Evolutionary conservation across 2,797 vertebrate genomes (phyloP).

Genomic region (Vireo griseus): DNA sequence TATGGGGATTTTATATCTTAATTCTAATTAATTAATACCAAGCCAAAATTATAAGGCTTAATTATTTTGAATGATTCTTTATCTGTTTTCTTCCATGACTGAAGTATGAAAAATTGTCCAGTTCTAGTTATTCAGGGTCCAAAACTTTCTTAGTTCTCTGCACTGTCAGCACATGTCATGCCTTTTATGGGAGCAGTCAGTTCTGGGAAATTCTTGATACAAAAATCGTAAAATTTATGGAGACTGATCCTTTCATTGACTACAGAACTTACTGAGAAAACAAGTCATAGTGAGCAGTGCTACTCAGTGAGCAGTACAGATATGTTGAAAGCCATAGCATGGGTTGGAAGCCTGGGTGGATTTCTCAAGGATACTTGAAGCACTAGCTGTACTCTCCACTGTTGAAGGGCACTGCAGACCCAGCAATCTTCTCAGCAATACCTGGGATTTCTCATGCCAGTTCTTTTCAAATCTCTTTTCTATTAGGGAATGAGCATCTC

Average conservation of each 20-base stretch:
- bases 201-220: neutral
- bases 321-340: neutral
- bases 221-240: neutral
- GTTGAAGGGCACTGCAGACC: neutral
- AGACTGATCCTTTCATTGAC: neutral
- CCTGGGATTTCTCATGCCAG: neutral
- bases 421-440: neutral
- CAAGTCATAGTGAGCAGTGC: neutral
- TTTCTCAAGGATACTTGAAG: neutral
- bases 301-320: neutral
- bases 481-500: neutral
- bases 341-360: neutral
- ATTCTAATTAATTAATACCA: slow-evolving; percentile 29
- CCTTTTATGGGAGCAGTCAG: neutral
- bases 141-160: neutral
- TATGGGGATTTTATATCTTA: neutral
- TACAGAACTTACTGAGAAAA: neutral
- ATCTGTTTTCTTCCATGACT: neutral
- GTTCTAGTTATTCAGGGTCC: neutral
- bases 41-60: neutral
- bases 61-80: neutral
- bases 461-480: neutral
- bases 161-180: neutral
- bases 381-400: neutral
- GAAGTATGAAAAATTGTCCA: neutral